Evolutionary conservation across 1,140 invertebrate genomes (phyloP).

Genomic region (Diploscapter pachys): DNA sequence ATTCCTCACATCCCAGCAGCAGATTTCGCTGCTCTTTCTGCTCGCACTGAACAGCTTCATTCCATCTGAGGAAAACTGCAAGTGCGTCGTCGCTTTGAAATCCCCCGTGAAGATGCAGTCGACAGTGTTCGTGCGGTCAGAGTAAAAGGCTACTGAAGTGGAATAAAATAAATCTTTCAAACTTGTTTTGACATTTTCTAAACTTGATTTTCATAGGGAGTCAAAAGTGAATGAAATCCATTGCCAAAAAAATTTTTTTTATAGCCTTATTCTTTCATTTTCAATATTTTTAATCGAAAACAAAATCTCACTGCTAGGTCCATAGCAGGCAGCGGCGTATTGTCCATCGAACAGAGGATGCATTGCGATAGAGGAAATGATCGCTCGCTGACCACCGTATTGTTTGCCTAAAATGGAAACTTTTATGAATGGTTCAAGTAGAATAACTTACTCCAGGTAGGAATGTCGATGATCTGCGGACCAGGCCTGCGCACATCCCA

Average conservation of each 20-base stretch:
- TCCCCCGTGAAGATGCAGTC: constrained; percentile 36
- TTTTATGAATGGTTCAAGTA: constrained; percentile 9
- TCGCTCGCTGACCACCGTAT: constrained; percentile 30
- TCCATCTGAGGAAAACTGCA: constrained; percentile 43
- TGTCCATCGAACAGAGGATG: constrained; percentile 43
- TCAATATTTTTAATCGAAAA: not conserved
- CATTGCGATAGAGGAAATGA: constrained; percentile 36
- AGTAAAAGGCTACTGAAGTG: constrained; percentile 42
- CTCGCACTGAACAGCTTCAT: constrained; percentile 34
- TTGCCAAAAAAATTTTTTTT: not conserved
- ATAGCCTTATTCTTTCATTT: too few relatives aligned
- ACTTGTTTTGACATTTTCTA: not conserved
- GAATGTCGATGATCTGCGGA: constrained; percentile 38
- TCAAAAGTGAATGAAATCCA: not conserved
- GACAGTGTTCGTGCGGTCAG: constrained; percentile 36
- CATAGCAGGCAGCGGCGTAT: constrained; percentile 36
- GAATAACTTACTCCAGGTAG: constrained; percentile 36
- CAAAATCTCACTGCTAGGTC: constrained; percentile 26
- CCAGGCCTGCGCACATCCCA: constrained; percentile 37
- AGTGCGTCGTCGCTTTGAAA: constrained; percentile 27
- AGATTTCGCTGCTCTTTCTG: constrained; percentile 23
- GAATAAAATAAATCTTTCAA: not conserved
- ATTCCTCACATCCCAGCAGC: too few relatives aligned
- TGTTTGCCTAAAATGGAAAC: constrained; percentile 7
- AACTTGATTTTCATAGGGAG: not conserved